Evolutionary conservation across 2,113 vertebrate species (phyloP), one percentile per base, ranked within the genome.

Genomic region (Bungarus multicinctus): DNA sequence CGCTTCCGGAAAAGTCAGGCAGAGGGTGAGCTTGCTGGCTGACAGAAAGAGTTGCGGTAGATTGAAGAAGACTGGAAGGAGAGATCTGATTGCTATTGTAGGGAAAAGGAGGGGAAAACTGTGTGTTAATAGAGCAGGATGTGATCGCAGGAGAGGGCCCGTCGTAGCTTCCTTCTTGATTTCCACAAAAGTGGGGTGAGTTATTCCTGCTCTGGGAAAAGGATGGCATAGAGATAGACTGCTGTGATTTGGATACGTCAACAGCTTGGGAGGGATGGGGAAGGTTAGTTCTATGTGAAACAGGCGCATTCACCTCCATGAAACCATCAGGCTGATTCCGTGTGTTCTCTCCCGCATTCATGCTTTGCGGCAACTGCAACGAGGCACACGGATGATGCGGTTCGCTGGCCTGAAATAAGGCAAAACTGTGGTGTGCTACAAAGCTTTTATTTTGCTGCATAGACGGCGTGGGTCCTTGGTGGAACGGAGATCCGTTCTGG

Each of bases 331-430:
- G 96, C 95, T 98, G 98, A 95, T 94, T 96, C 69, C 97, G 97
- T 95, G 98, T 95, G 94, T 97, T 98, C 58, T 98, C 98, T 92
- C 97, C 96, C 43, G 98, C 95, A 94, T 98, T 98, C 88, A 98
- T 97, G 96, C 96, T 98, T 89, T 98, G 98, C 20, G 97, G 98
- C 0, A 97, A 96, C 91, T 93, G 95, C 81, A 98, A 95, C 0
- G 98, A 98, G 96, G 97, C 96, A 96, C 97, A 97, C 95, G 96
- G 96, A 95, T 97, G 98, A 95, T 98, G 98, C 60, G 98, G 98
- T 94, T 98, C 97, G 90, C 95, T 97, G 95, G 97, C 98, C 97
- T 98, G 98, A 97, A 98, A 99, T 97, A 99, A 99, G 95, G 98
- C 96, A 98, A 99, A 99, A 95, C 97, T 98, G 96, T 98, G 98